Percentiles rank a stretch among this genome's conserved stretches.
Conservation (phyloP, 2,888 invertebrate genomes). For the Carabus problematicus region DNA sequence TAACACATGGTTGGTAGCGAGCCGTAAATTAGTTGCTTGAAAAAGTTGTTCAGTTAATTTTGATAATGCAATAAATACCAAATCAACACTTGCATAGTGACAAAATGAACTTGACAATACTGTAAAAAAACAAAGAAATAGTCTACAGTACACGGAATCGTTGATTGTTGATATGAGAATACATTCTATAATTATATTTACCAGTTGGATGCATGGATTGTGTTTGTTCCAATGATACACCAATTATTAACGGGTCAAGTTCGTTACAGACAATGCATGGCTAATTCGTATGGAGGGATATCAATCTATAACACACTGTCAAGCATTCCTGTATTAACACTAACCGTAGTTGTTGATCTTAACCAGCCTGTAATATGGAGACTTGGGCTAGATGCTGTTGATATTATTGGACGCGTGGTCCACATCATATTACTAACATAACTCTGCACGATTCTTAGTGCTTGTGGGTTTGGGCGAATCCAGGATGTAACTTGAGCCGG, state of each 20-base stretch:
- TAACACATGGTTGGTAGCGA: constrained; percentile 13
- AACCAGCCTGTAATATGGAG: too few species aligned
- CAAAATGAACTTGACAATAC: constrained; percentile 27
- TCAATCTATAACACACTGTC: too few species aligned
- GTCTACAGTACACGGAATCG: too few species aligned
- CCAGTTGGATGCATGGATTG: too few species aligned
- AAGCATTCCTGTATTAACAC: too few species aligned
- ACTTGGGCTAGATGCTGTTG: neutral
- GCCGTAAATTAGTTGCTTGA: constrained; percentile 35
- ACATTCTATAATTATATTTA: too few species aligned
- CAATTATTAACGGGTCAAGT: too few species aligned
- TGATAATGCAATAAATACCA: constrained; percentile 42
- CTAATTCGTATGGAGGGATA: too few species aligned
- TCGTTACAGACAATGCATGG: too few species aligned
- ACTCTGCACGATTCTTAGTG: neutral
- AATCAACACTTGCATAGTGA: constrained; percentile 39
- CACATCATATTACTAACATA: neutral
- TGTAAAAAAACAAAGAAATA: constrained; percentile 28
- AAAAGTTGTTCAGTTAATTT: constrained; percentile 39
- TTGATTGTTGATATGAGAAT: too few species aligned
- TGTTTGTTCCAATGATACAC: too few species aligned
- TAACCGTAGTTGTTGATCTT: too few species aligned
- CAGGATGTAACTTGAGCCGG: constrained; percentile 31
- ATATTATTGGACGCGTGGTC: neutral
- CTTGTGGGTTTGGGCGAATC: neutral